Percentiles rank a stretch among this genome's conserved stretches.
phyloP scores from a whole-genome alignment of 2,888 invertebrate genomes.

The Antitype chi region DNA sequence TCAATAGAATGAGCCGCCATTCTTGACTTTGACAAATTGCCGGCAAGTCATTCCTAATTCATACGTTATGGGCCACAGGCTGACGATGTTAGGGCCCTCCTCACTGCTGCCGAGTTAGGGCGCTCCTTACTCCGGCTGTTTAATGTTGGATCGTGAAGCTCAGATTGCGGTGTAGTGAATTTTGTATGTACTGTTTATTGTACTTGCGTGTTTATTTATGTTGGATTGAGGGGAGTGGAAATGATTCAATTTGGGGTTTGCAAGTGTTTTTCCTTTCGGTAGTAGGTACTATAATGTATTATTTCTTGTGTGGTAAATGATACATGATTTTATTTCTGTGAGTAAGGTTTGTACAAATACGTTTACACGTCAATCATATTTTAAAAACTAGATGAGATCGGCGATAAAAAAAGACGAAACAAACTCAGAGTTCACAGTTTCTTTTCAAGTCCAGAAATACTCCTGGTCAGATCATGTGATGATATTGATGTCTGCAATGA shows the following conservation, averaged over 20 bases:
- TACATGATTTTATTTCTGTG: no score
- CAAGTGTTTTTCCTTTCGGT: not conserved
- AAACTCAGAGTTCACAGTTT: no score
- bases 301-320: no score
- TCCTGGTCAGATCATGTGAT: no score
- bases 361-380: no score
- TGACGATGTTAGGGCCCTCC: slow-evolving; percentile 21
- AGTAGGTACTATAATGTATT: no score
- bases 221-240: not conserved
- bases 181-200: slow-evolving; percentile 49
- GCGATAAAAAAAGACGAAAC: no score
- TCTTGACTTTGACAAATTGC: slow-evolving; percentile 64
- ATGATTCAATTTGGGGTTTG: slow-evolving; percentile 38
- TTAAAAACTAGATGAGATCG: no score
- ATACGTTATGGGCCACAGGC: slow-evolving; percentile 42
- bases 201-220: slow-evolving; percentile 35
- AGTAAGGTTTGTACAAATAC: no score
- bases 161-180: slow-evolving; percentile 50
- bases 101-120: not conserved
- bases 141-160: slow-evolving; percentile 6
- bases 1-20: slow-evolving; percentile 49
- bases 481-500: no score
- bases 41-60: slow-evolving; percentile 59
- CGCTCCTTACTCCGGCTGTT: not conserved
- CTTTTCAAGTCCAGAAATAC: no score